Evolutionary conservation across 2,113 vertebrate genomes (phyloP).

Genomic region (Symphodus melops): DNA sequence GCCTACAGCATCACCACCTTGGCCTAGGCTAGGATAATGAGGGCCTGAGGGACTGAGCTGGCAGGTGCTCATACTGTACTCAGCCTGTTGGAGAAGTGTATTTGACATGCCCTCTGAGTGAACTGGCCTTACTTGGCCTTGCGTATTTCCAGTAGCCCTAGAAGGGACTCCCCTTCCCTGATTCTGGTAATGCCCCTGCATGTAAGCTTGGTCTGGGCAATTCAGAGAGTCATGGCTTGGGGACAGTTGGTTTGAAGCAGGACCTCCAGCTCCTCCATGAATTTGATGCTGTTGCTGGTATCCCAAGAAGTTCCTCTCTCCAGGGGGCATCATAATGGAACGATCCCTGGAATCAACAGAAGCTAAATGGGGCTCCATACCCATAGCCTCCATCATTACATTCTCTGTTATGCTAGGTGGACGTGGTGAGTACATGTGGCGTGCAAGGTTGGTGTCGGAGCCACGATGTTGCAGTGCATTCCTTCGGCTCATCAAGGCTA

Average conservation of each 20-base stretch:
- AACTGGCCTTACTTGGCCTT: slow-evolving; percentile 58
- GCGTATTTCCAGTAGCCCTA: slow-evolving; percentile 53
- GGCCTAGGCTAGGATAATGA: slow-evolving; percentile 74
- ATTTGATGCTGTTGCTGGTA: slow-evolving; percentile 82
- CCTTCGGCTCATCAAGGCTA: slow-evolving; percentile 78
- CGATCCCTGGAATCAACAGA: slow-evolving; percentile 70
- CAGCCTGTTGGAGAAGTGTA: slow-evolving; percentile 82
- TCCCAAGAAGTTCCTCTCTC: slow-evolving; percentile 83
- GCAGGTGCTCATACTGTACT: slow-evolving; percentile 86
- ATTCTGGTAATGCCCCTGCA: slow-evolving; percentile 76
- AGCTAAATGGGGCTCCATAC: slow-evolving; percentile 74
- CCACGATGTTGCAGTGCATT: slow-evolving; percentile 83
- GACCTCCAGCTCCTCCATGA: slow-evolving; percentile 55
- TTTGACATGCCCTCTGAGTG: slow-evolving; percentile 74
- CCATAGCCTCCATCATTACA: slow-evolving; percentile 88
- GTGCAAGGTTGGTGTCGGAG: slow-evolving; percentile 83
- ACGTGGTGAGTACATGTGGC: slow-evolving; percentile 89
- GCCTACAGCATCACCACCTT: slow-evolving; percentile 56
- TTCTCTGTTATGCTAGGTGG: slow-evolving; percentile 95
- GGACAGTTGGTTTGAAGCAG: slow-evolving; percentile 77
- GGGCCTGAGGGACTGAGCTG: slow-evolving; percentile 86
- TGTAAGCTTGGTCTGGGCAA: slow-evolving; percentile 77
- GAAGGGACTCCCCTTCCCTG: slow-evolving; percentile 65
- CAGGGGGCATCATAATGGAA: slow-evolving; percentile 75
- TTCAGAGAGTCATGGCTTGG: slow-evolving; percentile 76